phyloP scores from a whole-genome alignment of 2,888 invertebrate genomes.

The Galerucella calmariensis region DNA sequence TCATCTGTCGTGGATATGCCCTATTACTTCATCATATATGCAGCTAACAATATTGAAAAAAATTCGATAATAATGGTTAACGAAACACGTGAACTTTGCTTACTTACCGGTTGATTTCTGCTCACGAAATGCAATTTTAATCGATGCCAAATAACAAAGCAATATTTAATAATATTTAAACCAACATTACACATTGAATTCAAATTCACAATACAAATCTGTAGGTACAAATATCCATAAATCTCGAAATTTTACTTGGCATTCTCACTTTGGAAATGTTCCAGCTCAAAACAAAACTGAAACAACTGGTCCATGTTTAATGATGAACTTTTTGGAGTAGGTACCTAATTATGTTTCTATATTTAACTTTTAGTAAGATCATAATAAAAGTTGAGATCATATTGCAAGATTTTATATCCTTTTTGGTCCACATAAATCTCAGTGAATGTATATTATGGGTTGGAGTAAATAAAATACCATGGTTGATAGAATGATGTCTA shows the following conservation, averaged over 20 bases:
- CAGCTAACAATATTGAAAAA: background rate
- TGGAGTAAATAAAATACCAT: too few relatives aligned
- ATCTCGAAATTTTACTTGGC: conserved; percentile 41
- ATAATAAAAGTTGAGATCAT: background rate
- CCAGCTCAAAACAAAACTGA: conserved; percentile 31
- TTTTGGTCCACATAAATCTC: too few relatives aligned
- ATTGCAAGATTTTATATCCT: background rate
- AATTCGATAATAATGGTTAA: background rate
- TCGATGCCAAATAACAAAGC: conserved; percentile 6
- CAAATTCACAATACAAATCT: conserved; percentile 31
- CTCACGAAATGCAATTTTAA: background rate
- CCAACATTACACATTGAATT: conserved; percentile 6
- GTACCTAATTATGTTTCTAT: conserved; percentile 7
- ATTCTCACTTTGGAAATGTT: conserved; percentile 36
- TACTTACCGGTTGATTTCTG: background rate
- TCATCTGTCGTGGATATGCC: too few relatives aligned
- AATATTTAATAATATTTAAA: background rate
- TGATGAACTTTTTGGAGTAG: conserved; percentile 10
- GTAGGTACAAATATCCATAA: conserved; percentile 40
- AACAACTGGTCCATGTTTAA: conserved; percentile 17
- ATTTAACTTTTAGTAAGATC: background rate
- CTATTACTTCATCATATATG: too few relatives aligned
- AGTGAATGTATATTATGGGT: too few relatives aligned
- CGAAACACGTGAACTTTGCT: background rate
- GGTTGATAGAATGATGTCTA: too few relatives aligned